A percentile compares a stretch with the other conserved stretches of the same genome.
Evolutionary conservation across 2,113 vertebrate species (phyloP).

Genomic region (Helogale parvula): DNA sequence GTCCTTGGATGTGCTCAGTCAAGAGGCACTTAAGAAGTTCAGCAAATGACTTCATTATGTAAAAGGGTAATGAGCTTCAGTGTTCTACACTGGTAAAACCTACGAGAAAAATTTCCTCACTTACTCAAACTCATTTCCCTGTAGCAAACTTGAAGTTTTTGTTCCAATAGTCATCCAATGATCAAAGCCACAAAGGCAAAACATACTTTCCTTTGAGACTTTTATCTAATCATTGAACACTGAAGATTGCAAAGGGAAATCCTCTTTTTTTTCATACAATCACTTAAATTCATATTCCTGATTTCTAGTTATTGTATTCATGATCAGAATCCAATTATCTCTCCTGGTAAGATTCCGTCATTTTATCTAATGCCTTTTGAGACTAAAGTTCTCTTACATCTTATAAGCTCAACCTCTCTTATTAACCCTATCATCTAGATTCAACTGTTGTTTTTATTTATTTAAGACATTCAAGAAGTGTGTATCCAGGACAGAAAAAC

Average conservation of each 20-base stretch:
- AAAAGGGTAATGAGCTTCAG: slow-evolving; percentile 2
- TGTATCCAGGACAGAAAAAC: background rate
- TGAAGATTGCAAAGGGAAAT: slow-evolving; percentile 9
- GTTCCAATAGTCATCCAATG: background rate
- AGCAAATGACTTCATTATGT: slow-evolving; percentile 35
- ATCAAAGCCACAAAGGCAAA: slow-evolving; percentile 49
- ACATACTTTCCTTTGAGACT: background rate
- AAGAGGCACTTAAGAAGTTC: background rate
- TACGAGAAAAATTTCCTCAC: slow-evolving; percentile 20
- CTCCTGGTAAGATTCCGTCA: slow-evolving; percentile 33
- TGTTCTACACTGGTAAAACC: background rate
- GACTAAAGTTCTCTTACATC: background rate
- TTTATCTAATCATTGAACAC: slow-evolving; percentile 59
- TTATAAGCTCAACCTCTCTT: slow-evolving; percentile 10
- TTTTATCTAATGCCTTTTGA: slow-evolving; percentile 40
- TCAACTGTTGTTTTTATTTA: background rate
- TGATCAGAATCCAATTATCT: slow-evolving; percentile 58
- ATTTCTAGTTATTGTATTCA: slow-evolving; percentile 70
- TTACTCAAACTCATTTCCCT: background rate
- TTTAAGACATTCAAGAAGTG: background rate
- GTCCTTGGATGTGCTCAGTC: background rate
- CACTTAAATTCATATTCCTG: slow-evolving; percentile 43
- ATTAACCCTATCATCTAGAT: slow-evolving; percentile 14
- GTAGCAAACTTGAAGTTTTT: slow-evolving; percentile 36
- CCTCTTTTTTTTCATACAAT: background rate